Percentiles rank a stretch among this genome's conserved stretches.
phyloP scores from a whole-genome alignment of 2,797 vertebrate genomes.

The Scyliorhinus canicula region DNA sequence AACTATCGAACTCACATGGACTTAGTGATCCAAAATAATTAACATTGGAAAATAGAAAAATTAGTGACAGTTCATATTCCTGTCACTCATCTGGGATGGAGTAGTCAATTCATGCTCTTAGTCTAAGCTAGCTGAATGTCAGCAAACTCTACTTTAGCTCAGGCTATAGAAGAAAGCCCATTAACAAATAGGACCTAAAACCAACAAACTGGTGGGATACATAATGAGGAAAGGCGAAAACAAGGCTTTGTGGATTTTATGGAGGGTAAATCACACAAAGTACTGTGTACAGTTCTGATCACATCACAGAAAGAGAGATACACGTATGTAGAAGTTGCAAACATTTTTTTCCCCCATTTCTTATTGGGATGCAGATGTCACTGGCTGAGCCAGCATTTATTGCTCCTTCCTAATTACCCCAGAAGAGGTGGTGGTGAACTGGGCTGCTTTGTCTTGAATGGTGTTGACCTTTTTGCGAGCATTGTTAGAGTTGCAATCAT shows the following conservation, averaged over 20 bases:
- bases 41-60: neutral
- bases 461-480: neutral
- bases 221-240: neutral
- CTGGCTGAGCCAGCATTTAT: too few relatives aligned
- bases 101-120: neutral
- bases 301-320: too few relatives aligned
- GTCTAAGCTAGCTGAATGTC: neutral
- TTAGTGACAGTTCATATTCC: neutral
- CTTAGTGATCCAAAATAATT: too few relatives aligned
- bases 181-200: neutral
- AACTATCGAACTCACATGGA: too few relatives aligned
- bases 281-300: too few relatives aligned
- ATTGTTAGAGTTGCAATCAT: too few relatives aligned
- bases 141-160: neutral
- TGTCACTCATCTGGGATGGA: neutral
- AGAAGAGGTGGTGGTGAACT: too few relatives aligned
- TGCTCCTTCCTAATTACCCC: too few relatives aligned
- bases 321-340: too few relatives aligned
- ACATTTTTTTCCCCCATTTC: too few relatives aligned
- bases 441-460: too few relatives aligned
- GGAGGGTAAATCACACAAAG: neutral
- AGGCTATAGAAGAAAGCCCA: neutral
- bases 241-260: neutral
- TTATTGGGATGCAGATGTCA: too few relatives aligned
- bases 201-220: neutral